phyloP scores from a whole-genome alignment of 2,888 invertebrate species.

The Xanthia togata region DNA sequence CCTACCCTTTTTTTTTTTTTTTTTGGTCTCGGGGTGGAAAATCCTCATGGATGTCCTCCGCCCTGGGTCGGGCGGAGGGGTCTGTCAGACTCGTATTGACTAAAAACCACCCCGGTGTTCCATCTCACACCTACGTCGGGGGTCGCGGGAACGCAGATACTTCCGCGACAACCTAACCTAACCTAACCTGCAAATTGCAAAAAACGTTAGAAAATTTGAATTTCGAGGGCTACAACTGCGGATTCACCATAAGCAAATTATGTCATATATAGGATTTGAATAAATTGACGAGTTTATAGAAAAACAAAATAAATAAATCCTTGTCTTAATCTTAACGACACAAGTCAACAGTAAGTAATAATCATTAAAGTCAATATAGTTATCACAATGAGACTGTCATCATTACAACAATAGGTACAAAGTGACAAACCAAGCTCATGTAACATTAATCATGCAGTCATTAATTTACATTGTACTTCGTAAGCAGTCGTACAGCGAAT shows the following conservation, averaged over 20 bases:
- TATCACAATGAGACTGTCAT: conserved; percentile 37
- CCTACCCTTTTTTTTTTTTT: no score
- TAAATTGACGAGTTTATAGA: not conserved
- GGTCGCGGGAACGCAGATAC: no score
- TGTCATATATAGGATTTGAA: not conserved
- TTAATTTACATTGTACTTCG: conserved; percentile 47
- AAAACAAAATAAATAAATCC: not conserved
- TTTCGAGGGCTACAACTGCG: no score
- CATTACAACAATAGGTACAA: conserved; percentile 26
- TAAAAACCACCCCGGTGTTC: no score
- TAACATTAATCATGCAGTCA: conserved; percentile 41
- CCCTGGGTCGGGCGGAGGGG: no score
- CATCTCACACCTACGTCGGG: no score
- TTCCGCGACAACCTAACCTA: no score
- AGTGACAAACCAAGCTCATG: conserved; percentile 26
- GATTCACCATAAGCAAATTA: not conserved
- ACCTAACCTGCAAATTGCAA: no score
- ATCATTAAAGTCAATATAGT: conserved; percentile 21
- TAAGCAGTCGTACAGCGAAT: conserved; percentile 23
- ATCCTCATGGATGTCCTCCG: no score
- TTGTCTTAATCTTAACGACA: conserved; percentile 29
- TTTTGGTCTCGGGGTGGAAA: no score
- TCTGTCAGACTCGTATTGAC: no score
- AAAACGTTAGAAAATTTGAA: no score
- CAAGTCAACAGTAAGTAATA: conserved; percentile 18